phyloP scores from a whole-genome alignment of 2,797 vertebrate genomes.

The Prunella strophiata region DNA sequence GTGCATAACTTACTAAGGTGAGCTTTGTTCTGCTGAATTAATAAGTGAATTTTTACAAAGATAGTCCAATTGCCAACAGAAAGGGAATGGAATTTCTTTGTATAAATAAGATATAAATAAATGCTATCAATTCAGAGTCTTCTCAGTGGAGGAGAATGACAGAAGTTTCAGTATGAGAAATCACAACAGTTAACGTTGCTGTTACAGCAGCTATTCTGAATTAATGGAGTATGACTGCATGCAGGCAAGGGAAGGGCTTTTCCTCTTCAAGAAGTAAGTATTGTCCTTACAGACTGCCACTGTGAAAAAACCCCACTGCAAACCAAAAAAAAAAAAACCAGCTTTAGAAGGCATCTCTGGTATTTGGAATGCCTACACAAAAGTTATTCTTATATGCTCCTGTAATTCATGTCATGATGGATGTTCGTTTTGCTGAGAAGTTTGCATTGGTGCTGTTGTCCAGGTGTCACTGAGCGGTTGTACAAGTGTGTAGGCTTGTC shows the following conservation, averaged over 20 bases:
- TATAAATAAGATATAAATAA: not conserved
- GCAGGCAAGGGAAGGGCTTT: not conserved
- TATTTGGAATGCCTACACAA: not conserved
- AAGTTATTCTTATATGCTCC: not conserved
- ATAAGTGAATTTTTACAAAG: not conserved
- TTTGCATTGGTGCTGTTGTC: not conserved
- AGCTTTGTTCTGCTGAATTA: constrained; percentile 31
- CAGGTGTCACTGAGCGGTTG: not conserved
- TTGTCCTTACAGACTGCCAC: not conserved
- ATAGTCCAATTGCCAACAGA: not conserved
- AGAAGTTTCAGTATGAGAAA: not conserved
- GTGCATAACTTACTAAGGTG: constrained; percentile 21
- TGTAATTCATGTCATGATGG: not conserved
- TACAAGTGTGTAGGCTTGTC: not conserved
- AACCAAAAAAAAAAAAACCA: not conserved
- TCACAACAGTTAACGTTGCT: not conserved
- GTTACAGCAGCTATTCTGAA: not conserved
- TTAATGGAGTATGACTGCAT: not conserved
- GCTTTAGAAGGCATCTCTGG: not conserved
- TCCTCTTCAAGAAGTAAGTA: not conserved
- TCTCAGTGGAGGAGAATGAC: not conserved
- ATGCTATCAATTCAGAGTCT: not conserved
- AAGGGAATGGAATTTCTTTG: not conserved
- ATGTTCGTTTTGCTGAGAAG: not conserved
- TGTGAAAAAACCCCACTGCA: fast-evolving